These are phyloP conservation scores for Metellina segmentata DNA, from an alignment of 2,888 invertebrate genomes.

Conservation along the genomic window DNA sequence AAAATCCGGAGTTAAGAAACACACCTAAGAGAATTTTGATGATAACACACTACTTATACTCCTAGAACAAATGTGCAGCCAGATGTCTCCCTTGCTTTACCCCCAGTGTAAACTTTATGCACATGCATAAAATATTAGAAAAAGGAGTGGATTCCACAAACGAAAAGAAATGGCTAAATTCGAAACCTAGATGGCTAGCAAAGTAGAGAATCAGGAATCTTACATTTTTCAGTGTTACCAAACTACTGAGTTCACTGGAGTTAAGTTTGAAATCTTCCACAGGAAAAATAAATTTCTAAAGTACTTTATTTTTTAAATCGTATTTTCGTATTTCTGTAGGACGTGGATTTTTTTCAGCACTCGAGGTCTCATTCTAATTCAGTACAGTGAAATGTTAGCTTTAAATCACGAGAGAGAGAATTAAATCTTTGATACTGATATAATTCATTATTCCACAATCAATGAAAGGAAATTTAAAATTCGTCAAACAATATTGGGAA, in stretches of 20 bases:
- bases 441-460: too few relatives aligned
- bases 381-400: too few relatives aligned
- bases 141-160: not conserved
- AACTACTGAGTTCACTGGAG: not conserved
- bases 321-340: too few relatives aligned
- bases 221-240: not conserved
- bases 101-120: conserved; percentile 38
- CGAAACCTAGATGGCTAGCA: not conserved
- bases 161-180: not conserved
- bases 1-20: not conserved
- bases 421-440: too few relatives aligned
- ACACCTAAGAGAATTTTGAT: conserved; percentile 14
- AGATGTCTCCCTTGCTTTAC: not conserved
- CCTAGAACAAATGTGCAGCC: not conserved
- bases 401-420: too few relatives aligned
- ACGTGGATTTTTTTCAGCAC: too few relatives aligned
- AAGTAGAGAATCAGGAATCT: not conserved
- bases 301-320: too few relatives aligned
- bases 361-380: too few relatives aligned
- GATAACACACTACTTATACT: conserved; percentile 6
- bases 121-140: conserved; percentile 56
- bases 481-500: too few relatives aligned
- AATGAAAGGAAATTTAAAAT: too few relatives aligned
- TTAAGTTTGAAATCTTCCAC: not conserved
- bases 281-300: not conserved